Evolutionary conservation across 1,140 invertebrate genomes (phyloP).

Genomic region (Neocloeon triangulifer): DNA sequence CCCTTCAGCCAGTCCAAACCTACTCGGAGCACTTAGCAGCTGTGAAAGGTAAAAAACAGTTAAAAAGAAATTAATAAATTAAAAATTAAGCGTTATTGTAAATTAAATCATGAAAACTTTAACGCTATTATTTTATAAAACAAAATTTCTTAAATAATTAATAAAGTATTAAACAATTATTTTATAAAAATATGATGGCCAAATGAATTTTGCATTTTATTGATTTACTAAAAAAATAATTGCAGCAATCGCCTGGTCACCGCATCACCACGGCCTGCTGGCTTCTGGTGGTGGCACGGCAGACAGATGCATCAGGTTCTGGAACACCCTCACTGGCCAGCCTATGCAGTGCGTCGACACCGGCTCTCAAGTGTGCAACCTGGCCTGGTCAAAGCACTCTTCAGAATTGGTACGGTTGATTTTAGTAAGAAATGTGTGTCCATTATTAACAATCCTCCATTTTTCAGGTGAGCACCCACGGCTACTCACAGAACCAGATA

Average conservation of each 20-base stretch:
- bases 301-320: conserved; percentile 93
- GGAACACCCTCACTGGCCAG: conserved; percentile 98
- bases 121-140: no score
- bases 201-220: no score
- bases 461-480: conserved; percentile 74
- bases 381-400: conserved; percentile 98
- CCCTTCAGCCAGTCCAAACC: conserved; percentile 72
- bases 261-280: conserved; percentile 92
- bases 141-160: no score
- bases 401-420: conserved; percentile 81
- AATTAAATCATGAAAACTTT: no score
- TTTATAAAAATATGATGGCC: no score
- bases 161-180: no score
- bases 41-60: conserved; percentile 61
- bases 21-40: conserved; percentile 96
- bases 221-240: no score
- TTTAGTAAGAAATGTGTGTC: background rate
- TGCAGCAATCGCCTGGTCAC: conserved; percentile 95
- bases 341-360: conserved; percentile 98
- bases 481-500: conserved; percentile 99
- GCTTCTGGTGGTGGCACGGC: conserved; percentile 97
- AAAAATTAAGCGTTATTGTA: no score
- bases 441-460: background rate
- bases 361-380: conserved; percentile 94
- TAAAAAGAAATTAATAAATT: no score